Evolutionary conservation across 2,888 invertebrate genomes (phyloP), one percentile per base, ranked within the genome.

Genomic region (Pegoplata infirma): DNA sequence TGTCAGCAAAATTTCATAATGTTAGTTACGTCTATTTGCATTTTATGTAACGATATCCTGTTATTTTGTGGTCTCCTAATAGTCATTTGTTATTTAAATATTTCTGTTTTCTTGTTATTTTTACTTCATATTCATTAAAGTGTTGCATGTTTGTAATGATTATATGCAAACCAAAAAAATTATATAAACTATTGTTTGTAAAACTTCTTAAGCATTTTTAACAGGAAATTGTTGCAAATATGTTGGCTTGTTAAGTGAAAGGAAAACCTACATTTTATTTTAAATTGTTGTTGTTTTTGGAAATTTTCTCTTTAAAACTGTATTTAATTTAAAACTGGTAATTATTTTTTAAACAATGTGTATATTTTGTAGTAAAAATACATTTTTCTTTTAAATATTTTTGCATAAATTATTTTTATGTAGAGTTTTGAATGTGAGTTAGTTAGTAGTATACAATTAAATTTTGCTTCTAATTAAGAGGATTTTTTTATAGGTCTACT

Each of bases 201-300:
- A n/a, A 40, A 40, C 36, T 40, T 40, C 12, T 36, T 36, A 53
- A 5, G 49, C 21, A 10, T 36, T 44, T 58, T 14, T 46, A 32
- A 61, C 69, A 58, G 78, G 69, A 69, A 74, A 74, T 66, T 78
- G 69, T 74, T 64, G 69, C 78, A 74, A 66, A 74, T 69, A 55
- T 74, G 74, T n/a, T 74, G 59, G 25, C 64, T 69, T 64, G 74
- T 78, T 78, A 69, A 66, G 47, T 78, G 55, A 64, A 73, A 66
- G 49, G n/a, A 49, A 67, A 73, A 64, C 36, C 63, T 63, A 36
- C n/a, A 58, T 58, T 58, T 58, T 64, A n/a, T 8, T 44, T 59
- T 44, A 2, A 36, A 36, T 12, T 36, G 12, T 12, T 36, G 36
- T 12, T 40, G 36, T 40, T 36, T 36, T n/a, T 40, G 5, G 5